Evolutionary conservation across 2,888 invertebrate genomes (phyloP), one percentile per base, ranked within the genome.

Genomic region (Hyalella azteca): DNA sequence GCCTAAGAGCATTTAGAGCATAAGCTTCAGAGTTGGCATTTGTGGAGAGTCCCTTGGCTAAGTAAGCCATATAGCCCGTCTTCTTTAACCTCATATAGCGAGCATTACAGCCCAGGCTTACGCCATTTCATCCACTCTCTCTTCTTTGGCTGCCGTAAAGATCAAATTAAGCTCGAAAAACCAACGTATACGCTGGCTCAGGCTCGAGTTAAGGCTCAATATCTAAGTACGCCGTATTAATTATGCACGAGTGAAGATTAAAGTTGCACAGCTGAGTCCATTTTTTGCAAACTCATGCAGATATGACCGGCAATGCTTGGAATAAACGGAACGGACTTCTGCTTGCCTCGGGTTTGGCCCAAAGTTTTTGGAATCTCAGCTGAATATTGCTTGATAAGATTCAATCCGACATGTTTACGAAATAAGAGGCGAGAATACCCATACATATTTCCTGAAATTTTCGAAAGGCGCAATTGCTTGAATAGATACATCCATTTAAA

Each of bases 201-300:
- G 66, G 22, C 66, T 66, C 36, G 66, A 66, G 66, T 36, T 36
- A 66, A 36, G 66, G 66, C 66, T 66, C 39, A 66, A 66, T 66
- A 66, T 66, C 66, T 29, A 36, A 66, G 66, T 36, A 66, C 66
- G 36, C 29, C n/a, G 66, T 66, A 66, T 66, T 66, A 66, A 66
- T 66, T 66, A 66, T 66, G 36, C 66, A 66, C 36, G n/a, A 45
- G 66, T 29, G 19, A 36, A 66, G 66, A 32, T 66, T 66, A 36
- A 66, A 66, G 66, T 66, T 36, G 66, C 39, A 15, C 66, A 36
- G 36, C 26, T 19, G 26, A 26, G 54, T 22, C 29, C 26, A 54
- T 2, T 54, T 54, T 19, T 22, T 54, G 26, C 54, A 1, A 5
- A n/a, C 7, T 22, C 9, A 54, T 4, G n/a, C n/a, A n/a, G n/a